Percentiles rank a stretch among this genome's conserved stretches.
Conservation (phyloP, 2,888 invertebrate species). For the Branchipolynoe longqiensis region DNA sequence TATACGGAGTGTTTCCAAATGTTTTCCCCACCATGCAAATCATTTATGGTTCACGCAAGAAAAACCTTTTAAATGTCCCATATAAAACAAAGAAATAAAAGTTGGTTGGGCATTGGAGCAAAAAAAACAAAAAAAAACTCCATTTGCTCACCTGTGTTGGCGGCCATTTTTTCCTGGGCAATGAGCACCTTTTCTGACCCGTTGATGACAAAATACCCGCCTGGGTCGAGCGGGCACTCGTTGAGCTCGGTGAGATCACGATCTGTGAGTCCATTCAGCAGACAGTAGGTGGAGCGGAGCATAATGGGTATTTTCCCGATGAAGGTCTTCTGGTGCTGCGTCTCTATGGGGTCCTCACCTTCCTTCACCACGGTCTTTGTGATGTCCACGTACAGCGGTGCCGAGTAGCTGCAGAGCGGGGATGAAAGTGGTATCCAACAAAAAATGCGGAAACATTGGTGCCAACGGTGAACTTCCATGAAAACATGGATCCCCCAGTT, state of each 20-base stretch:
- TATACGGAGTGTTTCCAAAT: too few species aligned
- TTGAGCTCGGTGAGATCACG: constrained; percentile 99
- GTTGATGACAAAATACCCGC: constrained; percentile 99
- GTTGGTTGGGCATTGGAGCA: too few species aligned
- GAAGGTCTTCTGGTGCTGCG: constrained; percentile 87
- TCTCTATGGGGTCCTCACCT: constrained; percentile 90
- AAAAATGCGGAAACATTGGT: too few species aligned
- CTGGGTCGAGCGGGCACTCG: constrained; percentile 99
- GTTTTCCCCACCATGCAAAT: too few species aligned
- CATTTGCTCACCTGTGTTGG: constrained; percentile 92
- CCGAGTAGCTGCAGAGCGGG: constrained; percentile 92
- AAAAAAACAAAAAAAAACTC: too few species aligned
- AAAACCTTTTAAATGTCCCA: too few species aligned
- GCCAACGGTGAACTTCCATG: too few species aligned
- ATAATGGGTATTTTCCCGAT: constrained; percentile 98
- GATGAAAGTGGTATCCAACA: too few species aligned
- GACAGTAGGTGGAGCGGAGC: constrained; percentile 98
- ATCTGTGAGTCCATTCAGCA: constrained; percentile 96
- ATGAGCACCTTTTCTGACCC: constrained; percentile 99
- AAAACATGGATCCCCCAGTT: too few species aligned
- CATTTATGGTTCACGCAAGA: too few species aligned
- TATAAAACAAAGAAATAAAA: too few species aligned
- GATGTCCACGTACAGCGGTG: constrained; percentile 99
- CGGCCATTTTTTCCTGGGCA: constrained; percentile 99
- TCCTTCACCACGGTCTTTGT: constrained; percentile 97